Evolutionary conservation across 2,113 vertebrate genomes (phyloP), one percentile per base, ranked within the genome.

Genomic region (Upupa epops): DNA sequence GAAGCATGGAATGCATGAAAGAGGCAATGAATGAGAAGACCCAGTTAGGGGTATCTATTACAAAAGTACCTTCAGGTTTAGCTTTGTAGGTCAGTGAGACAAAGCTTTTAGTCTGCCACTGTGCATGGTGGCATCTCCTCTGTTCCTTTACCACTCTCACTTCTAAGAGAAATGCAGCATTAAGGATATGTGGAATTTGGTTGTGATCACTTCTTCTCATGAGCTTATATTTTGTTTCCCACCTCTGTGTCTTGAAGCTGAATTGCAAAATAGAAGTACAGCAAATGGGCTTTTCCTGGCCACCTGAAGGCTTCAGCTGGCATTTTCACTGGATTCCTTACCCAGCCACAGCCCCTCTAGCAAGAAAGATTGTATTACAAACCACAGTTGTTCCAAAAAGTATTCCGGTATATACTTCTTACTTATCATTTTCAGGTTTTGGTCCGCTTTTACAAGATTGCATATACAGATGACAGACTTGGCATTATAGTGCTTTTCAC

Each of bases 251-350:
- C 86, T 40, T n/a, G 14, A 74, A 78, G 64, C 9, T 46, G 37
- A 20, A 37, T 37, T 75, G 61, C 29, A 84, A 91, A 84, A 56
- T 34, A 16, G 37, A 71, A 91, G 66, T 25, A 52, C 56, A 83
- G 56, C 42, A 31, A 61, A 40, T 0, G 3, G 19, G 31, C 63
- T 89, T 75, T 21, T 60, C 49, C 29, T 8, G 0, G 0, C 9
- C 45, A 45, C 24, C 63, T 24, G 17, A 71, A 34, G 11, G 26
- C 56, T 81, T 74, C 73, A 4, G 1, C 15, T 28, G 69, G 25
- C 36, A 58, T 85, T 89, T 40, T 46, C n/a, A 17, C 40, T 46
- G 40, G 49, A 21, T 16, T 66, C 42, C 71, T 76, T 72, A 63
- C 34, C 25, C 21, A 54, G 36, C n/a, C 37, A 34, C 12, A 11